These are phyloP conservation scores for Polyploca ridens DNA, from an alignment of 2,888 invertebrate species.

Conservation along the genomic window DNA sequence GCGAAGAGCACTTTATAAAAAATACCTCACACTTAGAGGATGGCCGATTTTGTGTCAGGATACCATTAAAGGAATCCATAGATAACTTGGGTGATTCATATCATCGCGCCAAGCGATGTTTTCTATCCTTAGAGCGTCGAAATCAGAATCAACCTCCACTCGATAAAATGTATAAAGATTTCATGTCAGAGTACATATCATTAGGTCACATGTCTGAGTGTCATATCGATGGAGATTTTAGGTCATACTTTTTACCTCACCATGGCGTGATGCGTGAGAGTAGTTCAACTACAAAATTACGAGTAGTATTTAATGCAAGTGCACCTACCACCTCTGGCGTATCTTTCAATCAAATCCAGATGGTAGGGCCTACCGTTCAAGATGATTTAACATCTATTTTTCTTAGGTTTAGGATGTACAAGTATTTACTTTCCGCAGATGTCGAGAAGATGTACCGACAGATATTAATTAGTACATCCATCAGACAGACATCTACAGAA, in stretches of 20 bases:
- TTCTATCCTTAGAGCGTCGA: neutral
- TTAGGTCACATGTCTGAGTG: conserved; percentile 6
- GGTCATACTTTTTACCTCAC: neutral
- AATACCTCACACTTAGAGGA: neutral
- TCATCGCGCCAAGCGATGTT: neutral
- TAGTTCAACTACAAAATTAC: conserved; percentile 3
- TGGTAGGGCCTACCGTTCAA: too few species aligned
- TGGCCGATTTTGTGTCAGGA: neutral
- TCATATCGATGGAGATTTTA: neutral
- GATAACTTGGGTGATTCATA: neutral
- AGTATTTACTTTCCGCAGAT: too few species aligned
- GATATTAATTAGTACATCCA: too few species aligned
- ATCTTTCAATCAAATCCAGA: too few species aligned
- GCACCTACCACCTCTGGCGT: neutral
- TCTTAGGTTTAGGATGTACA: too few species aligned
- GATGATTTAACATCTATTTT: too few species aligned
- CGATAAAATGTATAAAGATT: too few species aligned
- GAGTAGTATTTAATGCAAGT: conserved; percentile 4
- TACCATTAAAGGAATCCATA: neutral
- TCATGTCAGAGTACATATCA: too few species aligned
- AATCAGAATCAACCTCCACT: neutral
- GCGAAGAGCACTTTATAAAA: conserved; percentile 2
- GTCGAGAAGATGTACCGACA: too few species aligned
- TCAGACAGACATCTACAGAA: too few species aligned
- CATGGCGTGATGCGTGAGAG: conserved; percentile 3